Evolutionary conservation across 1,140 invertebrate species (phyloP).

Genomic region (Limonius californicus): DNA sequence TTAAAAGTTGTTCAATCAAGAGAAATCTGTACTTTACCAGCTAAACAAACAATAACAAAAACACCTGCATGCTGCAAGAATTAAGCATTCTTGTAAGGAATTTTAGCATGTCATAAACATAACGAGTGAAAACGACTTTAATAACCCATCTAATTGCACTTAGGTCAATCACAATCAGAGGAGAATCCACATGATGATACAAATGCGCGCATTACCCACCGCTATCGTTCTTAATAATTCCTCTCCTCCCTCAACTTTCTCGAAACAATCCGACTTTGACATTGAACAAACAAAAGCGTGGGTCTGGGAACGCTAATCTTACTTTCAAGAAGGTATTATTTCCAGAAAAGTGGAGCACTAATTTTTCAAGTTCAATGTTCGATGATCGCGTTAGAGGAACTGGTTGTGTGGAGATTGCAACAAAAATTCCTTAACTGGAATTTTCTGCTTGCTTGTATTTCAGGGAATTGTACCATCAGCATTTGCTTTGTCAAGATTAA

Average conservation of each 20-base stretch:
- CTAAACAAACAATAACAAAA: too few relatives aligned
- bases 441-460: not conserved
- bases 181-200: too few relatives aligned
- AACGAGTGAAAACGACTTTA: too few relatives aligned
- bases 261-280: not conserved
- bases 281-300: not conserved
- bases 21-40: too few relatives aligned
- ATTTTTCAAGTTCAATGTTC: conserved; percentile 1
- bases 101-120: too few relatives aligned
- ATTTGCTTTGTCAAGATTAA: not conserved
- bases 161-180: too few relatives aligned
- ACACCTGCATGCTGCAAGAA: too few relatives aligned
- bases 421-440: not conserved
- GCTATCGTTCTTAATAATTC: not conserved
- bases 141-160: too few relatives aligned
- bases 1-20: too few relatives aligned
- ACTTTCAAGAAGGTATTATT: not conserved
- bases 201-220: too few relatives aligned
- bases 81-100: too few relatives aligned
- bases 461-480: not conserved
- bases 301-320: not conserved
- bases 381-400: not conserved
- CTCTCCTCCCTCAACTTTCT: not conserved
- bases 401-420: not conserved
- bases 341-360: not conserved